Conservation (phyloP, 2,113 vertebrate genomes). For the Mus musculus region DNA sequence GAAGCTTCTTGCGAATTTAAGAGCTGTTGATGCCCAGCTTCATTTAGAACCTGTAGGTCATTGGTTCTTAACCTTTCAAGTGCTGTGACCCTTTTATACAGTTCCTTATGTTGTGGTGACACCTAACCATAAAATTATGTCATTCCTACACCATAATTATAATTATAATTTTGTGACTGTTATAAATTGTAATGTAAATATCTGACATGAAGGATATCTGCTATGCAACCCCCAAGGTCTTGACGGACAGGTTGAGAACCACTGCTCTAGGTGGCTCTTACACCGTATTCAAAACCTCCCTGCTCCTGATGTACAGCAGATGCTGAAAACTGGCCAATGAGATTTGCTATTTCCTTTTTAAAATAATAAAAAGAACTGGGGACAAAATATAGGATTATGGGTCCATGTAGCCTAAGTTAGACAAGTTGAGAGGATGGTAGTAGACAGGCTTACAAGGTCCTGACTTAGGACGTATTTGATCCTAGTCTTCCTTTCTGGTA, state of each 20-base stretch:
- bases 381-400: neutral
- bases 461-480: neutral
- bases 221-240: neutral
- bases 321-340: neutral
- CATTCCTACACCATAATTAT: too few relatives aligned
- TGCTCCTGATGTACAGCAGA: neutral
- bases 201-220: too few relatives aligned
- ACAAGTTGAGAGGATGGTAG: neutral
- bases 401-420: neutral
- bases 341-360: neutral
- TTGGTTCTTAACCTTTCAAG: neutral
- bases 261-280: neutral
- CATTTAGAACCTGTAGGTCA: neutral
- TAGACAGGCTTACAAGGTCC: neutral
- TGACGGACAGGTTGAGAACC: neutral
- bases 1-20: neutral
- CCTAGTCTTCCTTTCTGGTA: conserved; percentile 23
- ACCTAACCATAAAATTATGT: too few relatives aligned
- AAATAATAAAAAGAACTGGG: conserved; percentile 23
- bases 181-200: too few relatives aligned
- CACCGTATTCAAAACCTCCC: neutral
- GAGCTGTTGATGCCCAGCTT: neutral
- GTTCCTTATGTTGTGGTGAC: too few relatives aligned
- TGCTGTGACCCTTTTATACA: neutral
- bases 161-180: too few relatives aligned